phyloP scores from a whole-genome alignment of 2,888 invertebrate species.

The Drosophila seclusa region DNA sequence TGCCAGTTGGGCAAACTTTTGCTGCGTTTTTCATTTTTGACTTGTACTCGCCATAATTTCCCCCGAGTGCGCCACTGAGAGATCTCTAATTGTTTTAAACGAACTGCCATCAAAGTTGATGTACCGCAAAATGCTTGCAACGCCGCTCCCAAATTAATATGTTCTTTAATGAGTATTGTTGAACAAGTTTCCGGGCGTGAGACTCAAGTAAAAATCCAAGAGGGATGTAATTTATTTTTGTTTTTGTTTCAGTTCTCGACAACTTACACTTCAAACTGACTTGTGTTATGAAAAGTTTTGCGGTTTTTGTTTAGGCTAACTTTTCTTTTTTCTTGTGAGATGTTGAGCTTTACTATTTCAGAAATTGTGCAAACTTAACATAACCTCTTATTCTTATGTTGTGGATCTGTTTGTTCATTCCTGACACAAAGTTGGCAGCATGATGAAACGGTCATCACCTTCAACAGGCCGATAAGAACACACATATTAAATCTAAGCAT shows the following conservation, averaged over 20 bases:
- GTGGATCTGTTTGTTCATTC: not conserved
- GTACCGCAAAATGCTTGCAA: constrained; percentile 63
- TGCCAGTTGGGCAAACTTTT: constrained; percentile 74
- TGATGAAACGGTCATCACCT: not conserved
- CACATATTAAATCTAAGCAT: not conserved
- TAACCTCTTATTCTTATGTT: not conserved
- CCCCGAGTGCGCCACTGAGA: constrained; percentile 56
- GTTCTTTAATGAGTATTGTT: constrained; percentile 63
- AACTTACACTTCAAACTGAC: constrained; percentile 27
- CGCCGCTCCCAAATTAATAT: constrained; percentile 58
- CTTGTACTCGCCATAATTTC: constrained; percentile 64
- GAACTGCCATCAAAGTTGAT: constrained; percentile 64
- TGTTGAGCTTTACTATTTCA: not conserved
- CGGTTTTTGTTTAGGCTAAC: constrained; percentile 6
- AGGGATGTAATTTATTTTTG: not conserved
- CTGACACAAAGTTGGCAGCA: not conserved
- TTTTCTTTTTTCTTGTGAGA: not conserved
- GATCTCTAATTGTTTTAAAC: constrained; percentile 75
- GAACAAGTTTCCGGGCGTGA: constrained; percentile 36
- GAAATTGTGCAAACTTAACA: not conserved
- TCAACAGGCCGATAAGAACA: not conserved
- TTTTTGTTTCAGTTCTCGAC: not conserved
- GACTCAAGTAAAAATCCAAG: constrained; percentile 2
- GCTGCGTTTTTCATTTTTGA: constrained; percentile 51
- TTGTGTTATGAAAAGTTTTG: constrained; percentile 27